Evolutionary conservation across 2,888 invertebrate genomes (phyloP).

Genomic region (Rhabditoides inermis): DNA sequence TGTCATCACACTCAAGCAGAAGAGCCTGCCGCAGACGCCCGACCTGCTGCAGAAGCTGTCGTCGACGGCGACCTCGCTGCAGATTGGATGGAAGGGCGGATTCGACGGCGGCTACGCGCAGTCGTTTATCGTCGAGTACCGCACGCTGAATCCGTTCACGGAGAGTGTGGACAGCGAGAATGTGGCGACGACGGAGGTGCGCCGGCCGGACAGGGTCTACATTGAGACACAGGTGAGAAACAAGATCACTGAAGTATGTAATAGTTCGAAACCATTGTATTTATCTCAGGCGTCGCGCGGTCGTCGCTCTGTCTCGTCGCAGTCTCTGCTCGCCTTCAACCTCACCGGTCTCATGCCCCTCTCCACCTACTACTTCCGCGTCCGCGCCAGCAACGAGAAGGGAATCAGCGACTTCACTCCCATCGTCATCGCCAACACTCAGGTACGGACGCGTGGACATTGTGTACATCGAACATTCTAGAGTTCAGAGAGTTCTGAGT

Average conservation of each 20-base stretch:
- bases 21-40: constrained; percentile 33
- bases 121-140: constrained; percentile 32
- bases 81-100: constrained; percentile 44
- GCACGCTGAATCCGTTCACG: constrained; percentile 25
- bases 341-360: constrained; percentile 35
- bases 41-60: constrained; percentile 22
- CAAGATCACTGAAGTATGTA: too few relatives aligned
- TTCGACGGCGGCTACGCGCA: constrained; percentile 48
- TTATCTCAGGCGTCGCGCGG: too few relatives aligned
- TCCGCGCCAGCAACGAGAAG: constrained; percentile 15
- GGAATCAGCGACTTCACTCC: constrained; percentile 29
- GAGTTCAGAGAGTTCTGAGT: too few relatives aligned
- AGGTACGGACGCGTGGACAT: too few relatives aligned
- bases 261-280: too few relatives aligned
- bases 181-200: constrained; percentile 14
- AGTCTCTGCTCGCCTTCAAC: constrained; percentile 22
- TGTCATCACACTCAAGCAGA: constrained; percentile 33
- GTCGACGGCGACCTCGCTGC: constrained; percentile 26
- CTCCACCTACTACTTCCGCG: constrained; percentile 33
- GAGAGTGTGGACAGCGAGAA: constrained; percentile 15
- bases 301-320: not conserved
- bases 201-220: too few relatives aligned
- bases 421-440: constrained; percentile 29
- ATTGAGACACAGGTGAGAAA: too few relatives aligned
- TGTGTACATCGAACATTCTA: too few relatives aligned